These are phyloP conservation scores for Todiramphus saurophagus DNA, from an alignment of 2,113 vertebrate genomes.

Conservation along the genomic window DNA sequence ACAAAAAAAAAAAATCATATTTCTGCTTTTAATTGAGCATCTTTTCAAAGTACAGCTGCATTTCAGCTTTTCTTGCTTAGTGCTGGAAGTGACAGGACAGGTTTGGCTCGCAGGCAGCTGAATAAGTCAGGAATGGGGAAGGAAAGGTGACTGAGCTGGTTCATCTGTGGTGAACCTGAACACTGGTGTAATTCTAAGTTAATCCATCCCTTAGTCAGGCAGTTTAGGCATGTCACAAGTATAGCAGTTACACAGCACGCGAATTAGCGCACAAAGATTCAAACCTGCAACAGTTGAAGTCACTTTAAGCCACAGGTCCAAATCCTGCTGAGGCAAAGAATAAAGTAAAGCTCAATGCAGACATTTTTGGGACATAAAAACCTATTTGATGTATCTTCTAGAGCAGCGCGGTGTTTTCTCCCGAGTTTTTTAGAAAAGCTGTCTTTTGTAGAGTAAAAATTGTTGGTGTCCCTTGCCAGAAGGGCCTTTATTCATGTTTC, in stretches of 20 bases:
- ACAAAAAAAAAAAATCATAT: too few species aligned
- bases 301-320: background rate
- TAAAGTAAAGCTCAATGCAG: background rate
- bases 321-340: background rate
- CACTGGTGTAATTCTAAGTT: background rate
- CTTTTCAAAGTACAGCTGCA: background rate
- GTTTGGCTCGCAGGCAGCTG: background rate
- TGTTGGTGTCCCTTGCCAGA: background rate
- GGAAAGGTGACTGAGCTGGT: background rate
- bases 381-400: background rate
- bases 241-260: fast-evolving
- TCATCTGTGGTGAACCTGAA: background rate
- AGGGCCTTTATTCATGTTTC: background rate
- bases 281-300: background rate
- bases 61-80: background rate
- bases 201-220: background rate
- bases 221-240: background rate
- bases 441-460: background rate
- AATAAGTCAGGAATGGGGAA: background rate
- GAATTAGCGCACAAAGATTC: background rate
- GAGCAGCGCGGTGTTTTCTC: background rate
- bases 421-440: background rate
- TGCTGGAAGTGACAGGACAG: background rate
- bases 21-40: background rate
- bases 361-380: fast-evolving